Conservation (phyloP, 2,113 vertebrate genomes). For the Myxocyprinus asiaticus region DNA sequence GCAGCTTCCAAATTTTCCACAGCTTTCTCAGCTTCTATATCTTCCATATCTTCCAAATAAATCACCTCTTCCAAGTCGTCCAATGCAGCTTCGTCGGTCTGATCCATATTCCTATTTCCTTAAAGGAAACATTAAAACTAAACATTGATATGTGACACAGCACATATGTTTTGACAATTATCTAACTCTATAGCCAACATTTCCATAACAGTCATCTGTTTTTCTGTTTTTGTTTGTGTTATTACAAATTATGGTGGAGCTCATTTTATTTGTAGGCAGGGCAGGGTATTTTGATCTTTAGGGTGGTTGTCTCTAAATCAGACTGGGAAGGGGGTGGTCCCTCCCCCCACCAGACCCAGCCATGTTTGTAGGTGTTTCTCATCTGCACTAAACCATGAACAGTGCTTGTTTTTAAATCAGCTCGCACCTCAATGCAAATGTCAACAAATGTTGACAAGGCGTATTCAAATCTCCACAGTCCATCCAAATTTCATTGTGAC, state of each 20-base stretch:
- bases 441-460: conserved; percentile 19
- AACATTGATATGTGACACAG: too few relatives aligned
- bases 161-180: too few relatives aligned
- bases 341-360: too few relatives aligned
- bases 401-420: neutral
- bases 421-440: neutral
- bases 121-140: neutral
- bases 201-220: too few relatives aligned
- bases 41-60: neutral
- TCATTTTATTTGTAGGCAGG: too few relatives aligned
- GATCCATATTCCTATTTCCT: neutral
- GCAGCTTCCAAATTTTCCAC: neutral
- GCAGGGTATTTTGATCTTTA: too few relatives aligned
- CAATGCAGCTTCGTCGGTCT: neutral
- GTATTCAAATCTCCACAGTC: conserved; percentile 19
- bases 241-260: too few relatives aligned
- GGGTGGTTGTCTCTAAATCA: too few relatives aligned
- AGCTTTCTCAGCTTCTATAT: neutral
- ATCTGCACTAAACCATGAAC: neutral
- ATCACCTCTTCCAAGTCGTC: conserved; percentile 12
- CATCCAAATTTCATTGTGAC: neutral
- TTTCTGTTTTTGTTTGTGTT: too few relatives aligned
- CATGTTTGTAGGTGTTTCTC: neutral
- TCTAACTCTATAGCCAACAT: too few relatives aligned
- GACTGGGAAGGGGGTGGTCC: too few relatives aligned